A percentile compares a stretch with the other conserved stretches of the same genome.
Evolutionary conservation across 2,888 invertebrate species (phyloP).

Genomic region (Apodemia mormo): DNA sequence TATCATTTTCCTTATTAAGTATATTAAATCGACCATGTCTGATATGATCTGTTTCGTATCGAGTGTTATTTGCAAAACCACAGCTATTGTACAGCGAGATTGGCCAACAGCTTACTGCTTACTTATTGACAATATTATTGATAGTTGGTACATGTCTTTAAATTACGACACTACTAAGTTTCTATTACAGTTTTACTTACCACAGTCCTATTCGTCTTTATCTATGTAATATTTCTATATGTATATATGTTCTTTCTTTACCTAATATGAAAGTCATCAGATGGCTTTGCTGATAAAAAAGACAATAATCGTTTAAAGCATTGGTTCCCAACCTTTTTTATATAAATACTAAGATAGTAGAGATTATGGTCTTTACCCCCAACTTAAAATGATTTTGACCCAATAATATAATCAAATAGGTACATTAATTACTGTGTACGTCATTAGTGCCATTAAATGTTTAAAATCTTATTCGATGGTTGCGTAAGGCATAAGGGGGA

Average conservation of each 20-base stretch:
- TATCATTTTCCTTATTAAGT: constrained; percentile 2
- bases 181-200: not conserved
- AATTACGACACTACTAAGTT: not conserved
- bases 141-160: not conserved
- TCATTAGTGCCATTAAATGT: too few species aligned
- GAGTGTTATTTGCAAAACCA: constrained; percentile 15
- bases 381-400: too few species aligned
- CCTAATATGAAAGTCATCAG: not conserved
- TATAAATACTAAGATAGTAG: too few species aligned
- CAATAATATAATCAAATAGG: too few species aligned
- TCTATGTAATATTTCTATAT: too few species aligned
- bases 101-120: not conserved
- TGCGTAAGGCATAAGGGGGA: too few species aligned
- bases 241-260: not conserved
- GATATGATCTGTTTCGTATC: constrained; percentile 13
- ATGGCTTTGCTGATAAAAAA: too few species aligned
- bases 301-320: too few species aligned
- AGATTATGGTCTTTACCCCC: too few species aligned
- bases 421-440: too few species aligned
- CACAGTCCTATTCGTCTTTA: not conserved
- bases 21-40: not conserved
- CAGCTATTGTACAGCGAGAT: constrained; percentile 4
- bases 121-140: constrained; percentile 11
- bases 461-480: too few species aligned
- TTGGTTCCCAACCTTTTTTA: too few species aligned